Evolutionary conservation across 53 echinoderm and acorn worm genomes (phyloP).

Genomic region (Glandiceps talaboti): DNA sequence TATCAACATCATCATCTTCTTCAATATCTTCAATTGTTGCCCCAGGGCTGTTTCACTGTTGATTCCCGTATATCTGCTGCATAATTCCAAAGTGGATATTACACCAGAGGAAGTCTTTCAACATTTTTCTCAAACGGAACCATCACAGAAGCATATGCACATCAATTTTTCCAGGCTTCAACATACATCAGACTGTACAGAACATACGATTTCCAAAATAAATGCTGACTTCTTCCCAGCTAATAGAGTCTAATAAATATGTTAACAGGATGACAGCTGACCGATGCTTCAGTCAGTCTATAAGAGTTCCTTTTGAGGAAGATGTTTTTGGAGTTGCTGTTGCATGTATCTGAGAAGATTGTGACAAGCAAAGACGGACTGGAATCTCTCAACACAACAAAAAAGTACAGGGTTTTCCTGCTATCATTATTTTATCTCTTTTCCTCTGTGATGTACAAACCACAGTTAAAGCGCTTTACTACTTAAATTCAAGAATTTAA

Average conservation of each 20-base stretch:
- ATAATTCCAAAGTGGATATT: neutral
- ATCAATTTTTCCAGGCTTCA: neutral
- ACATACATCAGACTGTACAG: neutral
- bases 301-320: neutral
- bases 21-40: too few species aligned
- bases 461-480: too few species aligned
- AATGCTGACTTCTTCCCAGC: neutral
- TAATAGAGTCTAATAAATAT: neutral
- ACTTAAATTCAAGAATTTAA: too few species aligned
- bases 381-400: neutral
- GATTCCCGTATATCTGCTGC: neutral
- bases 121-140: neutral
- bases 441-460: too few species aligned
- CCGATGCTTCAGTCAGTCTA: neutral
- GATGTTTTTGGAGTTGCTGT: neutral
- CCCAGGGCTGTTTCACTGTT: too few species aligned
- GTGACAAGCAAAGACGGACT: neutral
- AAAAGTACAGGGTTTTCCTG: neutral
- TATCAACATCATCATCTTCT: too few species aligned
- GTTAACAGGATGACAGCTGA: neutral
- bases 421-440: neutral
- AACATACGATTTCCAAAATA: neutral
- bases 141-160: neutral
- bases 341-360: neutral
- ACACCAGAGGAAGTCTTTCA: neutral